These are phyloP conservation scores for Galerucella nymphaeae DNA, from an alignment of 2,888 invertebrate genomes.

Conservation along the genomic window DNA sequence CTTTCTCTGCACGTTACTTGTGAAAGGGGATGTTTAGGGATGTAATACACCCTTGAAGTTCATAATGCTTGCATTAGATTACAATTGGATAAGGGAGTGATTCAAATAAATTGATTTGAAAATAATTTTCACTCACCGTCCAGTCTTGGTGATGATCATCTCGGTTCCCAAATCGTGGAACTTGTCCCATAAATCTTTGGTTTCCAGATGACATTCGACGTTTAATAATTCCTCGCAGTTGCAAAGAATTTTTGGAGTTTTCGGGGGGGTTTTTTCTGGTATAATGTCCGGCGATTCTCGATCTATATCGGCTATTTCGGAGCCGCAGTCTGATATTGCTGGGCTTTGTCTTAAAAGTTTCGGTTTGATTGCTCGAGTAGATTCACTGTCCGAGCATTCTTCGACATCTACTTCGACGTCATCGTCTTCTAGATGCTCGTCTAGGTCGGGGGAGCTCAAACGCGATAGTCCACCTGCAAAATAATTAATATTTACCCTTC, in stretches of 20 bases:
- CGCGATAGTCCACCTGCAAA: slow-evolving; percentile 53
- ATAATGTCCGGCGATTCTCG: slow-evolving; percentile 61
- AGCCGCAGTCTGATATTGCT: slow-evolving; percentile 62
- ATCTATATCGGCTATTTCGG: slow-evolving; percentile 60
- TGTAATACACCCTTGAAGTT: slow-evolving; percentile 34
- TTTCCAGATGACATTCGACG: slow-evolving; percentile 81
- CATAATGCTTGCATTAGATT: slow-evolving; percentile 36
- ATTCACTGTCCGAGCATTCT: slow-evolving; percentile 70
- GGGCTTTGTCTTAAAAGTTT: slow-evolving; percentile 58
- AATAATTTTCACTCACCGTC: slow-evolving; percentile 71
- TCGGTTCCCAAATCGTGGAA: slow-evolving; percentile 82
- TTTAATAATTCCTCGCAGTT: slow-evolving; percentile 74
- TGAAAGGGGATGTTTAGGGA: slow-evolving; percentile 36
- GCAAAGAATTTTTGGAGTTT: slow-evolving; percentile 67
- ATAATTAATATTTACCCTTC: neutral
- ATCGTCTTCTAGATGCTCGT: slow-evolving; percentile 66
- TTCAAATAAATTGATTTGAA: neutral
- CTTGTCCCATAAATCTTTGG: slow-evolving; percentile 85
- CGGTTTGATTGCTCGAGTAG: slow-evolving; percentile 53
- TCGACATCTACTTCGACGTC: slow-evolving; percentile 71
- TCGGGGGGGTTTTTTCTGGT: slow-evolving; percentile 55
- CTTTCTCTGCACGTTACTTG: slow-evolving; percentile 20
- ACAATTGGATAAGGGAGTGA: slow-evolving; percentile 33
- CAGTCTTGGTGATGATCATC: slow-evolving; percentile 89
- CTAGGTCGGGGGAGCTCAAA: slow-evolving; percentile 63